phyloP scores from a whole-genome alignment of 2,888 invertebrate species.

The Tenthredo notha region DNA sequence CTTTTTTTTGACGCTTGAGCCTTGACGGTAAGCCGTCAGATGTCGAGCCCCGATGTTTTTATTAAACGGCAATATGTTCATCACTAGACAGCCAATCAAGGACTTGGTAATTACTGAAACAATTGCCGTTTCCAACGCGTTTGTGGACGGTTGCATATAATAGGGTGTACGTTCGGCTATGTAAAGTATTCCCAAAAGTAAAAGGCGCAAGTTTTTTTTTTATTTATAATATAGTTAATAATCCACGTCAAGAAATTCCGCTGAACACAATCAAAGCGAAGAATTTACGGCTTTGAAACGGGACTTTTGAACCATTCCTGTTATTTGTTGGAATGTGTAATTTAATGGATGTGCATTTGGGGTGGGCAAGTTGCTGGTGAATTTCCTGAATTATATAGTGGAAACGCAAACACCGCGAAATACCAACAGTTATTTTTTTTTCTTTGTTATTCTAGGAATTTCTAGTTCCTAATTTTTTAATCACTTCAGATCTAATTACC shows the following conservation, averaged over 20 bases:
- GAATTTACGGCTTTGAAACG: neutral
- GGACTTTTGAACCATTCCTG: neutral
- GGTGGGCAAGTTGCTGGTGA: neutral
- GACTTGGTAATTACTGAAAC: too few relatives aligned
- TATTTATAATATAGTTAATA: neutral
- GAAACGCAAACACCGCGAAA: neutral
- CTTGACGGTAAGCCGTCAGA: too few relatives aligned
- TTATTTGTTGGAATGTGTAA: neutral
- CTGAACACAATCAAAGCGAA: neutral
- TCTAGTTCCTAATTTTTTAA: neutral
- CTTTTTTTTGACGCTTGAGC: too few relatives aligned
- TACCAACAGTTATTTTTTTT: neutral
- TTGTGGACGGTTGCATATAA: too few relatives aligned
- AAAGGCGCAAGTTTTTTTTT: neutral
- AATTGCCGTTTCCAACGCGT: too few relatives aligned
- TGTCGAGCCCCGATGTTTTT: too few relatives aligned
- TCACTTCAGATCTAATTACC: neutral
- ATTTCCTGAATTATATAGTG: neutral
- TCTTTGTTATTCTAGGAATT: neutral
- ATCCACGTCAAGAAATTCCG: neutral
- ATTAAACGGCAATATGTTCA: too few relatives aligned
- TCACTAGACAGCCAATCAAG: too few relatives aligned
- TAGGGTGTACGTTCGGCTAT: too few relatives aligned
- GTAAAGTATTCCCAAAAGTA: neutral
- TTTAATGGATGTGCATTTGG: neutral